Base-by-base conservation (phyloP, 2,797 vertebrate genomes). In the Denticeps clupeoides region DNA sequence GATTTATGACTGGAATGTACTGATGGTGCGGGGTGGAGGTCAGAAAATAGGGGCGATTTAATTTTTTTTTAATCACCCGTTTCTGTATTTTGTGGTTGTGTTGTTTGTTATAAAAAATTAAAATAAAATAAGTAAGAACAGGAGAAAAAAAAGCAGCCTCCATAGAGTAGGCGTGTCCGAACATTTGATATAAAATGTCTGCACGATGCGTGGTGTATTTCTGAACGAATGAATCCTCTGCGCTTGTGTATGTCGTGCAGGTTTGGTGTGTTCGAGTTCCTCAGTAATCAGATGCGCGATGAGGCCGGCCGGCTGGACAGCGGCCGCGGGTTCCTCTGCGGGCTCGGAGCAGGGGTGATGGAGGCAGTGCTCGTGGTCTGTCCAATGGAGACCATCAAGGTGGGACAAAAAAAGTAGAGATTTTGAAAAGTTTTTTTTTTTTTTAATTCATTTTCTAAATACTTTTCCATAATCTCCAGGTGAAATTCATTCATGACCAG, bases 401-500 rank as follows among this genome's bases (percentile, higher is more conserved):
- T 94, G n/a, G n/a, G n/a, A n/a, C n/a, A n/a, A n/a, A n/a, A n/a
- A n/a, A n/a, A n/a, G n/a, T n/a, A n/a, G n/a, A 19, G 18, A 18
- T 3, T 19, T 19, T 3, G 13, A 7, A 12, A 16, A 12, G 31
- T 15, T 13, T 33, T 8, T 18, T 27, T 12, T 2, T 23, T 3
- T 11, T 8, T 15, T 28, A 7, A 18, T n/a, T 15, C 26, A 19
- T 18, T 12, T 31, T 33, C 19, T 18, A 5, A 9, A 19, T 26
- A 11, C 13, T 8, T 5, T 26, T 26, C 26, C 26, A 18, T 6
- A 18, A 8, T 2, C 13, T 15, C 1, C 82, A 97, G 91, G 93
- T 97, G 59, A 97, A 97, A 73, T 97, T 97, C 64, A 97, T 97
- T 58, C 93, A 97, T 13, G 91, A 97, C 74, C 93, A 97, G 77